Conservation (phyloP, 2,888 invertebrate genomes). For the Pristionchus fissidentatus region DNA sequence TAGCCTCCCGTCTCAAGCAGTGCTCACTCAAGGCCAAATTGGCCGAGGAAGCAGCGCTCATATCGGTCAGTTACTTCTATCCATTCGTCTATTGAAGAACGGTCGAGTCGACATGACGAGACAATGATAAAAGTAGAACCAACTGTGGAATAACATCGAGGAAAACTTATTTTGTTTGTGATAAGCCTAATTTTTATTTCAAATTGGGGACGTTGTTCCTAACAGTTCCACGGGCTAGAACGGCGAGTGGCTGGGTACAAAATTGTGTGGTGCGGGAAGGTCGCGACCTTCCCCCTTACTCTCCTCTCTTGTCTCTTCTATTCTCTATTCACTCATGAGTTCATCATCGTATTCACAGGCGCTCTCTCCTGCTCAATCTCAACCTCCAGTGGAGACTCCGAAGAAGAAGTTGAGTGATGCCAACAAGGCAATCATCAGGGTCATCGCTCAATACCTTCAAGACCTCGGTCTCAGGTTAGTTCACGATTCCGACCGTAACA, state of each 20-base stretch:
- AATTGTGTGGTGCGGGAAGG: neutral
- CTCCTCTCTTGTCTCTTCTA: neutral
- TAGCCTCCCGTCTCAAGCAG: conserved; percentile 39
- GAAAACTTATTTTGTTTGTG: no score
- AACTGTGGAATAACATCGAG: neutral
- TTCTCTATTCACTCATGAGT: neutral
- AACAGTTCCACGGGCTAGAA: no score
- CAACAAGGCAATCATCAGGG: conserved; percentile 12
- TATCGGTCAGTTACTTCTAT: neutral
- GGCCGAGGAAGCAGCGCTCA: neutral
- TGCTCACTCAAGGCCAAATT: conserved; percentile 16
- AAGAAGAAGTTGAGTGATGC: conserved; percentile 15
- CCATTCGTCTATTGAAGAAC: neutral
- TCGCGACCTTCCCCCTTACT: neutral
- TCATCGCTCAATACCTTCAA: conserved; percentile 44
- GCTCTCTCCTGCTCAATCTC: neutral
- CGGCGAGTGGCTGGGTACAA: no score
- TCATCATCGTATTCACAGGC: conserved; percentile 6
- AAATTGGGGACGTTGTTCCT: no score
- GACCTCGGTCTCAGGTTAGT: conserved; percentile 47
- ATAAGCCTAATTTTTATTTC: no score
- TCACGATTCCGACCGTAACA: no score
- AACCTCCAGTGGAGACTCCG: neutral
- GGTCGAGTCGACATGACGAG: no score
- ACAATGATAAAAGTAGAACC: neutral